phyloP scores from a whole-genome alignment of 2,888 invertebrate species.

The Siphonodentalium dalli region DNA sequence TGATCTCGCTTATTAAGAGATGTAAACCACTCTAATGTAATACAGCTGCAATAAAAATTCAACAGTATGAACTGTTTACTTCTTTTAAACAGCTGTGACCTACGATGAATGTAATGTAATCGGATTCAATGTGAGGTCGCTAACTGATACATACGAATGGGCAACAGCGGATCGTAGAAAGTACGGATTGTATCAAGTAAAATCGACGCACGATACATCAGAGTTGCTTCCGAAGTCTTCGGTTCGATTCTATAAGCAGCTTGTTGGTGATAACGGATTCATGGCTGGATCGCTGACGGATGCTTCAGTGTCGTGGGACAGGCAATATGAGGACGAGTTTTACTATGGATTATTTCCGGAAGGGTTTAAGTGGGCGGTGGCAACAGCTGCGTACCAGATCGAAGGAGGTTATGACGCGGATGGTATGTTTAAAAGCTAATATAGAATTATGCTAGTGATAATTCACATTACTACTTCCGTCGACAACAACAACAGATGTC shows the following conservation, averaged over 20 bases:
- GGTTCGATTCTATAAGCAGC: constrained; percentile 39
- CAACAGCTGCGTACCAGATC: constrained; percentile 72
- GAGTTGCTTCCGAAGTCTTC: constrained; percentile 76
- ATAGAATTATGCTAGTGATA: too few relatives aligned
- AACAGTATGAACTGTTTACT: too few relatives aligned
- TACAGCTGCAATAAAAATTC: too few relatives aligned
- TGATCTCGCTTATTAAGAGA: too few relatives aligned
- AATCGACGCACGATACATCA: constrained; percentile 75
- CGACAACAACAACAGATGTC: too few relatives aligned
- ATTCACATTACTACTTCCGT: too few relatives aligned
- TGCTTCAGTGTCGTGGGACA: not conserved
- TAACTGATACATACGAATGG: constrained; percentile 86
- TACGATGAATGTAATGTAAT: constrained; percentile 54
- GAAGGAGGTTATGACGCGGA: constrained; percentile 73
- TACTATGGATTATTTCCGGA: constrained; percentile 44
- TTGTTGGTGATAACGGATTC: constrained; percentile 38
- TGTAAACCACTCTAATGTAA: too few relatives aligned
- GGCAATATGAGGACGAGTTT: constrained; percentile 28
- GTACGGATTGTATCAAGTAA: constrained; percentile 77
- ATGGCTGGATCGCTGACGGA: not conserved
- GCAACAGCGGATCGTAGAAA: constrained; percentile 74
- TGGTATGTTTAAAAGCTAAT: constrained; percentile 68
- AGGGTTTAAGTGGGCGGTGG: constrained; percentile 57
- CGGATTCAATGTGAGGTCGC: constrained; percentile 79
- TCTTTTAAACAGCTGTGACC: constrained; percentile 28